These are phyloP conservation scores for Melieria picta DNA, from an alignment of 2,888 invertebrate species.

Conservation along the genomic window DNA sequence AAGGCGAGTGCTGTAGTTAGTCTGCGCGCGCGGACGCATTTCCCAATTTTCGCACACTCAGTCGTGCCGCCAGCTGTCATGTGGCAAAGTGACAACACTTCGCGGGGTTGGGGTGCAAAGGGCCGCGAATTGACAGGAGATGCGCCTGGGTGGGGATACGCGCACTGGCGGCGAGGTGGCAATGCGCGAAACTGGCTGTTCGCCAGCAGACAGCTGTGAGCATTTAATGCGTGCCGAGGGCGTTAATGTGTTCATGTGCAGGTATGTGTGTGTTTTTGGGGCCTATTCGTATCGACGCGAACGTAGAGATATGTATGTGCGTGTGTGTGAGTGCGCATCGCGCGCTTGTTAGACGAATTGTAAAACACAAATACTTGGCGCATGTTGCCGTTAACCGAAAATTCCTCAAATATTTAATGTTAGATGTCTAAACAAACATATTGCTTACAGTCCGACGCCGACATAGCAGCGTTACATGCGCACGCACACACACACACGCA, in stretches of 20 bases:
- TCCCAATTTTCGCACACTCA: no score
- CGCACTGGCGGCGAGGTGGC: neutral
- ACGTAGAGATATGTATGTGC: no score
- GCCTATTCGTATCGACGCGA: neutral
- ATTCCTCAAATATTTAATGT: no score
- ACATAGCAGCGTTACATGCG: no score
- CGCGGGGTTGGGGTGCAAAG: neutral
- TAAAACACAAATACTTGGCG: neutral
- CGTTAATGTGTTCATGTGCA: neutral
- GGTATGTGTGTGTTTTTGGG: neutral
- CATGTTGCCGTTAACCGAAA: neutral
- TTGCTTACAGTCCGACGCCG: no score
- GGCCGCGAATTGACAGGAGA: neutral
- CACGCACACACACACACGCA: no score
- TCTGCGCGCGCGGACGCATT: no score
- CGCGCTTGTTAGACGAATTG: neutral
- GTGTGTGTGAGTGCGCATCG: neutral
- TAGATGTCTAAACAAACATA: no score
- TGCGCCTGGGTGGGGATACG: neutral
- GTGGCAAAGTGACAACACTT: no score
- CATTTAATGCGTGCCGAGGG: constrained; percentile 4
- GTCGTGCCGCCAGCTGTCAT: no score
- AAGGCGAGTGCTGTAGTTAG: no score
- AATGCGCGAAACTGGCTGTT: constrained; percentile 12
- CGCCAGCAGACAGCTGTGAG: constrained; percentile 6